Conservation (phyloP, 2,888 invertebrate genomes). For the Cerceris ruficornis region DNA sequence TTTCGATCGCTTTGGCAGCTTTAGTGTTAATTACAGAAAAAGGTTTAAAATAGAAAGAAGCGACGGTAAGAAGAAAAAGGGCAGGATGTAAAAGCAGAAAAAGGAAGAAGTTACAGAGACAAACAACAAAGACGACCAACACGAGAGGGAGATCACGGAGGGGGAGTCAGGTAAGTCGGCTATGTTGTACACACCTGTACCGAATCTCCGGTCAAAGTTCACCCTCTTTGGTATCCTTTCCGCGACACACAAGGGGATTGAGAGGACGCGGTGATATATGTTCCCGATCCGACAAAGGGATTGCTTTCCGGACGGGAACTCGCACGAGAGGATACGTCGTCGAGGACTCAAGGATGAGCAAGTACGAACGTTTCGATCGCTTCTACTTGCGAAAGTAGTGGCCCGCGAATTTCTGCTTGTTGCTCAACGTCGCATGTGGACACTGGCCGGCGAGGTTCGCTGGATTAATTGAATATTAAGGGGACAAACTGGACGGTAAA, state of each 20-base stretch:
- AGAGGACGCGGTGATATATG: conserved; percentile 34
- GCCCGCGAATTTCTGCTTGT: conserved; percentile 19
- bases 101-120: no score
- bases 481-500: conserved; percentile 31
- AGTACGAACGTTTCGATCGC: neutral
- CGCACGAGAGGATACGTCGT: conserved; percentile 4
- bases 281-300: conserved; percentile 25
- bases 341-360: conserved; percentile 7
- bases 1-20: no score
- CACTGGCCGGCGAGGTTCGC: conserved; percentile 9
- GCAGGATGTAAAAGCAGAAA: no score
- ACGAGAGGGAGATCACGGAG: no score
- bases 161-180: no score
- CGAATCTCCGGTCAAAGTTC: conserved; percentile 33
- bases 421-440: conserved; percentile 21
- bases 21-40: no score
- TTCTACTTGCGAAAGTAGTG: no score
- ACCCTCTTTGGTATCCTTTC: conserved; percentile 24
- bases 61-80: no score
- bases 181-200: conserved; percentile 11
- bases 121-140: neutral
- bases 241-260: conserved; percentile 7
- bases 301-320: conserved; percentile 12
- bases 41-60: no score
- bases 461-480: conserved; percentile 44